Evolutionary conservation across 2,888 invertebrate genomes (phyloP).

Genomic region (Schizaphis graminum): DNA sequence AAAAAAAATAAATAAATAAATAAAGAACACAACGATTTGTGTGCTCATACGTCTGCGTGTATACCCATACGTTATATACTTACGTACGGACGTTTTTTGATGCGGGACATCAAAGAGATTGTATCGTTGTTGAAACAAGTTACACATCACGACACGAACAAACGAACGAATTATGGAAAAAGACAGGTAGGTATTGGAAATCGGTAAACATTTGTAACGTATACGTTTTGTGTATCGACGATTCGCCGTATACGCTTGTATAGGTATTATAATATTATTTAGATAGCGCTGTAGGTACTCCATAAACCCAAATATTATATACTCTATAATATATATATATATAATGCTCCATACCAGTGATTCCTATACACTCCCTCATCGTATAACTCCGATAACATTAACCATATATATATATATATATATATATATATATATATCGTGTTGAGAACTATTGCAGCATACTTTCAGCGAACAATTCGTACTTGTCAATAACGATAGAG

Average conservation of each 20-base stretch:
- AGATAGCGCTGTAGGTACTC: not conserved
- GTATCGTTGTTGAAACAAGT: not conserved
- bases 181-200: not conserved
- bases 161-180: not conserved
- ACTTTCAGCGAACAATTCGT: not conserved
- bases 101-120: not conserved
- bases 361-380: not conserved
- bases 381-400: not conserved
- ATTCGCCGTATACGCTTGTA: not conserved
- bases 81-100: not conserved
- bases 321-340: not conserved
- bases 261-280: not conserved
- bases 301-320: not conserved
- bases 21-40: not conserved
- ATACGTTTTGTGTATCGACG: not conserved
- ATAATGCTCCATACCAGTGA: not conserved
- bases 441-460: not conserved
- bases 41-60: not conserved
- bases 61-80: not conserved
- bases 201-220: not conserved
- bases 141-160: not conserved
- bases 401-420: no score
- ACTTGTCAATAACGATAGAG: not conserved
- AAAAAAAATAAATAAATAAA: not conserved
- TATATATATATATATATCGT: no score